These are phyloP conservation scores for Drosophila guanche DNA, from an alignment of 1,140 invertebrate species.

Conservation along the genomic window DNA sequence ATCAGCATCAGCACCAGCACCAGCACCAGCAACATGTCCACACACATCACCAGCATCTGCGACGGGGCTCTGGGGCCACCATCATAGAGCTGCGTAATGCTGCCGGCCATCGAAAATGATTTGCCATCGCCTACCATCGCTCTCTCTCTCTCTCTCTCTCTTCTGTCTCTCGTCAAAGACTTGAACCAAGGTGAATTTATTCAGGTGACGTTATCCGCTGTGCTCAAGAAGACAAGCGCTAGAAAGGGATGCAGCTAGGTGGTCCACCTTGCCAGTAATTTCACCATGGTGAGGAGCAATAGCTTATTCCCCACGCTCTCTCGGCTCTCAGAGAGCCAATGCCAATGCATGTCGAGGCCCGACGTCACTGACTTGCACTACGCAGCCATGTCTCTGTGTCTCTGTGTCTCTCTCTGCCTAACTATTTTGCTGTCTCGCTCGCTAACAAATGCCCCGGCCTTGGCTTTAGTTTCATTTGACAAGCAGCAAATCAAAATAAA, in stretches of 20 bases:
- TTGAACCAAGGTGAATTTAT: no score
- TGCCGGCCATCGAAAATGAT: conserved; percentile 56
- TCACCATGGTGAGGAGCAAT: no score
- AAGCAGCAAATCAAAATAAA: conserved; percentile 80
- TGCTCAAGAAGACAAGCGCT: no score
- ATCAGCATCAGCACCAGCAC: conserved; percentile 42
- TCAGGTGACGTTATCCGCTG: no score
- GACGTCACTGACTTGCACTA: no score
- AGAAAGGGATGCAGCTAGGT: no score
- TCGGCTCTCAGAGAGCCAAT: no score
- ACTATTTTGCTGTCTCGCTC: conserved; percentile 14
- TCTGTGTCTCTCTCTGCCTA: background rate
- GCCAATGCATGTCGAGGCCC: no score
- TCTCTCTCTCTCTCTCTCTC: background rate
- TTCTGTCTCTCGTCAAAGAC: background rate
- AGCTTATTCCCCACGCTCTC: no score
- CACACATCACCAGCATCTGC: conserved; percentile 44
- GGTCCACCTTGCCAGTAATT: no score
- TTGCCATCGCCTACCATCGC: background rate
- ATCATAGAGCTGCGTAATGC: conserved; percentile 62
- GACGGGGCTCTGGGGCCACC: conserved; percentile 60
- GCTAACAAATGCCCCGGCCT: conserved; percentile 17
- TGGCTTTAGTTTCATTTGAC: conserved; percentile 83
- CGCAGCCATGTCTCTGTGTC: no score
- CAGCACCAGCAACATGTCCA: conserved; percentile 30